Conservation (phyloP, 2,113 vertebrate species). For the Spheniscus mendiculus region DNA sequence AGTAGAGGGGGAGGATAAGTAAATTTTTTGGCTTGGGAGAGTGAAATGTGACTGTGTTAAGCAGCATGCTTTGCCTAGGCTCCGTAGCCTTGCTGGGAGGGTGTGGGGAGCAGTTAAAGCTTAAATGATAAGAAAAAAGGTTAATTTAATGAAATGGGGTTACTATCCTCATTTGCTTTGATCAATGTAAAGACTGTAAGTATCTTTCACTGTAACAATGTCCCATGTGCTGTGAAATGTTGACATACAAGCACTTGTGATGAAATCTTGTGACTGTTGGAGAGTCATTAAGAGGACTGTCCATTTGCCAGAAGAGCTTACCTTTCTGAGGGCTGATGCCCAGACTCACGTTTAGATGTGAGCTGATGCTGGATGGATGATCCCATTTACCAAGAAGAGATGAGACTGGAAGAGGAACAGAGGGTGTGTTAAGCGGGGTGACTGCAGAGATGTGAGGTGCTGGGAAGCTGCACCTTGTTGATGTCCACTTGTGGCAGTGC, state of each 20-base stretch:
- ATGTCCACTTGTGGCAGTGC: background rate
- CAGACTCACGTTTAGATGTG: background rate
- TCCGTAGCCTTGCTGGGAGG: background rate
- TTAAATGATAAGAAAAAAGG: background rate
- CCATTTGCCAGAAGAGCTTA: background rate
- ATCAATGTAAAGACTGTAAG: background rate
- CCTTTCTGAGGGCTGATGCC: background rate
- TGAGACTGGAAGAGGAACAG: background rate
- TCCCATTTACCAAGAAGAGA: background rate
- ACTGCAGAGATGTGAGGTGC: background rate
- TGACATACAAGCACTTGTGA: background rate
- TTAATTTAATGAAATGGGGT: background rate
- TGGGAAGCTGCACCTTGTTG: background rate
- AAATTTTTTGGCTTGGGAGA: background rate
- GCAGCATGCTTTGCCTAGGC: background rate
- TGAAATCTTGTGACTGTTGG: background rate
- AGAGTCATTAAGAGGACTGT: background rate
- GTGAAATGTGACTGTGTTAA: background rate
- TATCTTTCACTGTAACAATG: background rate
- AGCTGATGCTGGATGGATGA: background rate
- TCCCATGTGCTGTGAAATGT: background rate
- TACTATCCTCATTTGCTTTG: background rate
- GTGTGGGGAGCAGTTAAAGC: background rate
- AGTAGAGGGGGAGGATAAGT: background rate
- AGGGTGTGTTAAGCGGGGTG: fast-evolving